Evolutionary conservation across 2,797 vertebrate species (phyloP), one percentile per base, ranked within the genome.

Genomic region (Odontamblyopus rebecca): DNA sequence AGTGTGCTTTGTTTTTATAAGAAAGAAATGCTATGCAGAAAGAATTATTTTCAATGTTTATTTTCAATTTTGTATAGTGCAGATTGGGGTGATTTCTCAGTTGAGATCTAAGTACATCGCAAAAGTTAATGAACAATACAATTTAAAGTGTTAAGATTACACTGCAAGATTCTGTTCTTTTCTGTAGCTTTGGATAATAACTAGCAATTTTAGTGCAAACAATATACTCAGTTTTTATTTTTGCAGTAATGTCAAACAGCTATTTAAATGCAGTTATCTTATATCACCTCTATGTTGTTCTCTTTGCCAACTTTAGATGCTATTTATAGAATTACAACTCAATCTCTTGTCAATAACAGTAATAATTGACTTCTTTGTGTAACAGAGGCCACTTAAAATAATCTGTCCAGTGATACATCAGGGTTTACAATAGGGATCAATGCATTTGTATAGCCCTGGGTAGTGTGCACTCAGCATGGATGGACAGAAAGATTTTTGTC

Each of bases 401-500:
- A 77, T 79, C 69, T 82, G 80, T 78, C 67, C 69, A 67, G 68
- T 76, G 70, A 67, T 69, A 73, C 60, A 75, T 68, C 15, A 62
- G 51, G 64, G 68, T 73, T 60, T 35, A 74, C 32, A 27, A 61
- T 70, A 63, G 69, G 35, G 79, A 82, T 88, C 80, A 35, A 90
- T 89, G 79, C 38, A 2, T 69, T 75, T 68, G 76, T 68, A 73
- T 75, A 70, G 74, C 85, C 79, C 63, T 18, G 18, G 83, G 81
- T 82, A 4, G 68, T 60, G 74, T 85, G 80, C 86, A 81, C 83
- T 84, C 80, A 12, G 38, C 41, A 67, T 82, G 80, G 74, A 85
- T 75, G 76, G 71, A 32, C 60, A 35, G 41, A 86, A 89, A 78
- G 54, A 91, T 86, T 89, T 89, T 56, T 87, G 79, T 81, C 74